Conservation (phyloP, 2,888 invertebrate species). For the Ormyrus pomaceus region DNA sequence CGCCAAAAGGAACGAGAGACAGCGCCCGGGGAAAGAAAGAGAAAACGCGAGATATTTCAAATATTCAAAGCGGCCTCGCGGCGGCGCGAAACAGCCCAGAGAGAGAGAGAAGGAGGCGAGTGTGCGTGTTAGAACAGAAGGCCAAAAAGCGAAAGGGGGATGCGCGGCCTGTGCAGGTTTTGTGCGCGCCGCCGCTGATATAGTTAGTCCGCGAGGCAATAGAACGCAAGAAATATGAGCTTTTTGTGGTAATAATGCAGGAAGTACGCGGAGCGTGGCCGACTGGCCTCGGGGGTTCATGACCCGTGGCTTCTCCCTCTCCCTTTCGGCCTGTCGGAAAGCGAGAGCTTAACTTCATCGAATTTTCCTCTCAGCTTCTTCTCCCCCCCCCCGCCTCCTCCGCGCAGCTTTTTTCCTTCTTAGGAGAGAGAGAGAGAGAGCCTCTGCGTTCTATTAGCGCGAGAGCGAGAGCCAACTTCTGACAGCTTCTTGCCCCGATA, state of each 20-base stretch:
- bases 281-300: constrained; percentile 17
- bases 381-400: not conserved
- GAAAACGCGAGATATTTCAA: constrained; percentile 46
- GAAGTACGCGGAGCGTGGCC: constrained; percentile 40
- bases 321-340: constrained; percentile 1
- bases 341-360: constrained; percentile 31
- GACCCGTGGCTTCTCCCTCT: constrained; percentile 16
- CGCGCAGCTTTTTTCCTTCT: no score
- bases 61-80: constrained; percentile 49
- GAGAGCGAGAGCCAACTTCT: not conserved
- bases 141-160: constrained; percentile 22
- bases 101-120: constrained; percentile 10
- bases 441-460: constrained; percentile 8
- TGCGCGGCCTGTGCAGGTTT: constrained; percentile 12
- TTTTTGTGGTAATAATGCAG: constrained; percentile 61
- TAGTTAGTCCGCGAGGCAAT: constrained; percentile 45
- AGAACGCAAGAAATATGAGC: constrained; percentile 60
- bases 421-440: not conserved
- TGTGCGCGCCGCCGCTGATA: constrained; percentile 7
- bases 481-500: not conserved
- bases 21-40: constrained; percentile 7
- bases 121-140: not conserved
- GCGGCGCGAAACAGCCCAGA: not conserved
- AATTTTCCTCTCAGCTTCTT: constrained; percentile 9
- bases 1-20: constrained; percentile 3